phyloP scores from a whole-genome alignment of 2,797 vertebrate species.

The Lithobates pipiens region DNA sequence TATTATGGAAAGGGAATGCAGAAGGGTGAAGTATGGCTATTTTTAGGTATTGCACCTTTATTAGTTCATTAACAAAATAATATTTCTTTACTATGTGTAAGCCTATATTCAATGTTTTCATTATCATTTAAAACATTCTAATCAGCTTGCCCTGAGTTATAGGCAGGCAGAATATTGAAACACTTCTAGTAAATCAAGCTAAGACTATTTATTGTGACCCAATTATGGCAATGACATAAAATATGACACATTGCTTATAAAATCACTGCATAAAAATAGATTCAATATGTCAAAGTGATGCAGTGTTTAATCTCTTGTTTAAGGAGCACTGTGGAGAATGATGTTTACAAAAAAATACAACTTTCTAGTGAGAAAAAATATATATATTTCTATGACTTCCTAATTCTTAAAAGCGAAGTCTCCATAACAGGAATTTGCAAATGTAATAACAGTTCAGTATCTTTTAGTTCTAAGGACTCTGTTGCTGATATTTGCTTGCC shows the following conservation, averaged over 20 bases:
- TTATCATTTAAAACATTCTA: not conserved
- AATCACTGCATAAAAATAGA: slow-evolving; percentile 19
- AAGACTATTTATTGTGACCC: slow-evolving; percentile 17
- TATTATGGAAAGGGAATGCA: too few relatives aligned
- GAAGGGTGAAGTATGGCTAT: too few relatives aligned
- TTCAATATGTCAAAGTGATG: slow-evolving; percentile 21
- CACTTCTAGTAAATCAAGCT: not conserved
- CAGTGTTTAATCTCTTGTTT: not conserved
- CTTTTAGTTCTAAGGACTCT: too few relatives aligned
- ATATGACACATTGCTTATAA: slow-evolving; percentile 4
- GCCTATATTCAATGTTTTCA: not conserved
- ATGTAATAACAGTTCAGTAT: too few relatives aligned
- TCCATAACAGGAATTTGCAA: too few relatives aligned
- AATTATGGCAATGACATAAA: slow-evolving; percentile 28
- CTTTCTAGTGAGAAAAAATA: not conserved
- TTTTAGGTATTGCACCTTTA: not conserved
- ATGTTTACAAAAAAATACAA: not conserved
- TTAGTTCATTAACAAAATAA: not conserved
- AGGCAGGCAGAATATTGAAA: not conserved
- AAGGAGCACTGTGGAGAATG: not conserved
- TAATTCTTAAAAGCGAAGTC: too few relatives aligned
- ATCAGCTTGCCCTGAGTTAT: not conserved
- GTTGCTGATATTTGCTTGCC: too few relatives aligned
- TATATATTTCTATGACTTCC: too few relatives aligned
- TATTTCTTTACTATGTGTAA: not conserved